Base-by-base conservation (phyloP, 2,888 invertebrate genomes). In the Octonoba sinensis region DNA sequence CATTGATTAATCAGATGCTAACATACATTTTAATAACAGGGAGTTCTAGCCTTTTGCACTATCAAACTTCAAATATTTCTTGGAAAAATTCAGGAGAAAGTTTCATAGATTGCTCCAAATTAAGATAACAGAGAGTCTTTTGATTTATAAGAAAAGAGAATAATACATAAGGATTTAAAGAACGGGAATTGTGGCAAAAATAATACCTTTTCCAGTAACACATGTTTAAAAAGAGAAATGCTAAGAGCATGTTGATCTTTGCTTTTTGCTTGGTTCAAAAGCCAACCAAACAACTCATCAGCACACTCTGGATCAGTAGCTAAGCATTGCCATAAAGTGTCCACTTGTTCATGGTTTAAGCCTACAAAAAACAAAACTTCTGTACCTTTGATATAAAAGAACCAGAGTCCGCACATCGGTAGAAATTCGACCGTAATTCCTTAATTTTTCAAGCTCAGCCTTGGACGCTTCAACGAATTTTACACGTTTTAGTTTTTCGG, bases 201-300 rank as follows among this genome's bases (percentile, higher is more conserved):
- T 56, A 20, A 1, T 83, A 89, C 89, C 87, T 97, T 96, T 87
- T 94, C 93, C 69, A 95, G 90, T 87, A 97, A 96, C 36, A 97
- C 91, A 87, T 96, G 94, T 86, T 95, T 93, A 70, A 97, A 90
- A 0, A 96, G 94, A 86, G 96, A 96, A 75, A 95, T 91, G 3
- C 95, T 94, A 1, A 97, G 90, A 0, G 96, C 96, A 89, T 97
- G 97, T 86, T 96, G 94, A 84, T 97, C 96, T 84, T 90, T 90
- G 20, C 94, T 94, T 89, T 96, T 95, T 1, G 96, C 95, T 89
- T 97, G 97, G 12, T 94, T 94, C 56, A 97, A 91, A 66, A 97
- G 89, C 97, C 97, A 97, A 81, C 94, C 95, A 88, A 97, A 96
- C 27, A 96, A 91, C 86, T 97, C 96, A 88, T 97, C 97, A 0